These are phyloP conservation scores for Lithobius niger DNA, from an alignment of 1,140 invertebrate genomes.

Conservation along the genomic window DNA sequence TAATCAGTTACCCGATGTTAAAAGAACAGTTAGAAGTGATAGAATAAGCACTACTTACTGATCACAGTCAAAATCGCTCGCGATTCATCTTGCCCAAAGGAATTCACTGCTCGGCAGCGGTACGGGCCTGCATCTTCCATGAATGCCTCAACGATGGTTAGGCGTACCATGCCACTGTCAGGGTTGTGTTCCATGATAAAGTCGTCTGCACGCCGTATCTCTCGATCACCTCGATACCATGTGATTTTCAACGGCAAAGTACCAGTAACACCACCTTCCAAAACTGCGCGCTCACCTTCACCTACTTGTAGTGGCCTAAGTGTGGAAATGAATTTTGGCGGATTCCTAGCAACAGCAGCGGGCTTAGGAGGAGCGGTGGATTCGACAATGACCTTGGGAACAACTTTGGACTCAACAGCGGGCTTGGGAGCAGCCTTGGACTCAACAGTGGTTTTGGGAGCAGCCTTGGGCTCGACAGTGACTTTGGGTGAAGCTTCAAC, in stretches of 20 bases:
- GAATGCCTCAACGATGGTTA: constrained; percentile 48
- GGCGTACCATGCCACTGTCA: constrained; percentile 45
- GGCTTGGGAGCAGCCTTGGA: no score
- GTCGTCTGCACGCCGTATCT: constrained; percentile 41
- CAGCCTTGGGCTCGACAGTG: no score
- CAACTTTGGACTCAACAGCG: no score
- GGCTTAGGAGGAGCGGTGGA: no score
- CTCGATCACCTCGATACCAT: constrained; percentile 51
- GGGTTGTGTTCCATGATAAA: constrained; percentile 42
- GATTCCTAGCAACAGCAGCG: no score
- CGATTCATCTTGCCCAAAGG: constrained; percentile 44
- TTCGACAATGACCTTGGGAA: no score
- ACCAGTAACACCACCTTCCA: constrained; percentile 50
- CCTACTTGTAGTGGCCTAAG: constrained; percentile 34
- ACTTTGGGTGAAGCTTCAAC: no score
- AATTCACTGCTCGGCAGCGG: constrained; percentile 49
- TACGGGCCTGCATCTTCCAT: constrained; percentile 51
- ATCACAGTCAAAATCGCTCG: constrained; percentile 18
- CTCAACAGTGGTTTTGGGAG: no score
- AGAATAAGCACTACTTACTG: constrained; percentile 9
- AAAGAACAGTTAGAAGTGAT: no score
- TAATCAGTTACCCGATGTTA: no score
- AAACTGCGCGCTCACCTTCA: constrained; percentile 41
- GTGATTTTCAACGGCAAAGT: constrained; percentile 52
- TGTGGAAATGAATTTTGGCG: not conserved